phyloP scores from a whole-genome alignment of 2,888 invertebrate genomes.

The Amphipoea oculea region DNA sequence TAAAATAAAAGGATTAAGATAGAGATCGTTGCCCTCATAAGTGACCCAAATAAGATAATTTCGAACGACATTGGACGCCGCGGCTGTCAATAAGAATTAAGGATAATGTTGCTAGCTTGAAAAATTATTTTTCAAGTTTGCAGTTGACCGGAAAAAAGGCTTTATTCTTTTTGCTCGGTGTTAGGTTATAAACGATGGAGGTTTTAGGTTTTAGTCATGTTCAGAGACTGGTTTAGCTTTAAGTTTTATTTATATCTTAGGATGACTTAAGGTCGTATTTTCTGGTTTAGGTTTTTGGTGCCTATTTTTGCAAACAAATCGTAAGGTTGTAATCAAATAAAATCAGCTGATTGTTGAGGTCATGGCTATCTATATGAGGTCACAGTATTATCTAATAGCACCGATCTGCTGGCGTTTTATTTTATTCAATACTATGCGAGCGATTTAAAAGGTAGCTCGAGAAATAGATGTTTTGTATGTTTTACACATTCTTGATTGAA shows the following conservation, averaged over 20 bases:
- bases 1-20: constrained; percentile 85
- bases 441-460: neutral
- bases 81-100: constrained; percentile 87
- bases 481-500: constrained; percentile 3
- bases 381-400: constrained; percentile 26
- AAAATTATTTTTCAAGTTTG: constrained; percentile 71
- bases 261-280: constrained; percentile 22
- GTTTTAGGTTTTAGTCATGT: constrained; percentile 57
- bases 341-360: constrained; percentile 50
- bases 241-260: constrained; percentile 41
- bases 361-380: constrained; percentile 22
- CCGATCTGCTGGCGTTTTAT: constrained; percentile 15
- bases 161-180: constrained; percentile 47
- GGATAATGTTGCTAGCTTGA: constrained; percentile 83
- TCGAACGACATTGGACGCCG: constrained; percentile 79
- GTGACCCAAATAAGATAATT: constrained; percentile 89
- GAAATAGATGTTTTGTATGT: constrained; percentile 13
- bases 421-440: constrained; percentile 16
- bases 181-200: constrained; percentile 62
- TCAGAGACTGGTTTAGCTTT: constrained; percentile 45
- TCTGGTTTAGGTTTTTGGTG: constrained; percentile 29
- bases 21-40: constrained; percentile 84
- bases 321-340: constrained; percentile 7
- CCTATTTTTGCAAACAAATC: constrained; percentile 18
- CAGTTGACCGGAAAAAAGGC: constrained; percentile 53